Evolutionary conservation across 2,113 vertebrate genomes (phyloP).

Genomic region (Ctenomys sociabilis): DNA sequence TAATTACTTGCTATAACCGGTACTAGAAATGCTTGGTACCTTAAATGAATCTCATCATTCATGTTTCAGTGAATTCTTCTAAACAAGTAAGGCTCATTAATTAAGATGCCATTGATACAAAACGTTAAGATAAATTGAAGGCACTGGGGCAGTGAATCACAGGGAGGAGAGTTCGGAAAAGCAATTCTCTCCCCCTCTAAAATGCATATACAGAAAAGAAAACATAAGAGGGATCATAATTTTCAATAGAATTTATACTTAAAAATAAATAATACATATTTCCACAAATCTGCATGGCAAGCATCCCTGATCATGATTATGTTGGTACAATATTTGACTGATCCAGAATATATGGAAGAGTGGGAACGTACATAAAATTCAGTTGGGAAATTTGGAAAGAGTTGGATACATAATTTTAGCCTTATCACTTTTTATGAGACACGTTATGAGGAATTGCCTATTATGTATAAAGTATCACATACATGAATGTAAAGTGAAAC

Average conservation of each 20-base stretch:
- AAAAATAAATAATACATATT: background rate
- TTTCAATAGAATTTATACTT: background rate
- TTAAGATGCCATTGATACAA: constrained; percentile 69
- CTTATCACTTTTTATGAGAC: background rate
- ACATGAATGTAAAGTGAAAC: background rate
- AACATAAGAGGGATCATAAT: background rate
- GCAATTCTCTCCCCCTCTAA: rapidly evolving
- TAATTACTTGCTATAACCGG: constrained; percentile 80
- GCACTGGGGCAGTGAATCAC: background rate
- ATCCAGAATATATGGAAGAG: background rate
- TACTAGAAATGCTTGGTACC: constrained; percentile 65
- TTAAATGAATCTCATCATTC: constrained; percentile 80
- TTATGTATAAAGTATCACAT: background rate
- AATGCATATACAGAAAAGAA: background rate
- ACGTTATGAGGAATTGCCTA: background rate
- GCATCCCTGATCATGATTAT: background rate
- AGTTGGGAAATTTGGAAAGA: background rate
- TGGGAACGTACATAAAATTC: background rate
- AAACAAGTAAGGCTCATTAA: constrained; percentile 23
- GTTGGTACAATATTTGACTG: background rate
- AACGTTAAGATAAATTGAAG: constrained; percentile 71
- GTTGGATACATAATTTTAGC: background rate
- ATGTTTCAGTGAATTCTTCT: constrained; percentile 68
- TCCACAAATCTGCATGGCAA: background rate
- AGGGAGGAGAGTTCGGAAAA: background rate